These are phyloP conservation scores for Donacobius atricapilla DNA, from an alignment of 2,113 vertebrate species.

Conservation along the genomic window DNA sequence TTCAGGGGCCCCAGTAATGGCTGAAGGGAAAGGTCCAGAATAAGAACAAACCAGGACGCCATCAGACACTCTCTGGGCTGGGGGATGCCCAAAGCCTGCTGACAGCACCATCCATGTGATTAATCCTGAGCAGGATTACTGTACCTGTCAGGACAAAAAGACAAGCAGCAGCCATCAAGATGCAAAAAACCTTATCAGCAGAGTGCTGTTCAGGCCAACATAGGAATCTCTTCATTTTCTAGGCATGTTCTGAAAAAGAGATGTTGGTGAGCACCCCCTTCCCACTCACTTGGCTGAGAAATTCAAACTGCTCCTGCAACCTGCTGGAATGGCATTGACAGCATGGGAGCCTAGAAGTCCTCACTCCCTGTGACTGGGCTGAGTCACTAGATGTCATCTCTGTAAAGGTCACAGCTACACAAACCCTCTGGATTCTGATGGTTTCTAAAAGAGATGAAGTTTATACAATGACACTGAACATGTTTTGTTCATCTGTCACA, in stretches of 20 bases:
- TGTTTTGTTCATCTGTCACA: neutral
- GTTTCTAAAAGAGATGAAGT: neutral
- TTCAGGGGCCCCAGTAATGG: neutral
- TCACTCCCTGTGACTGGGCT: accelerated
- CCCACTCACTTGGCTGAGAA: neutral
- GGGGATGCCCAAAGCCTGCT: neutral
- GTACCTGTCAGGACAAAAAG: slow-evolving; percentile 30
- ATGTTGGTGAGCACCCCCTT: neutral
- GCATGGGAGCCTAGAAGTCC: neutral
- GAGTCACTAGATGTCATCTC: neutral
- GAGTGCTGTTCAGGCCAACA: neutral
- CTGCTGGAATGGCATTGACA: neutral
- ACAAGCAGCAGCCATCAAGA: neutral
- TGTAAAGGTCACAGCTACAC: neutral
- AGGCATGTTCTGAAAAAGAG: slow-evolving; percentile 7
- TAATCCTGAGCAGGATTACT: neutral
- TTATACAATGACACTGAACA: neutral
- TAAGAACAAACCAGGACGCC: neutral
- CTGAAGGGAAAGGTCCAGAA: neutral
- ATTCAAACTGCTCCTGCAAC: neutral
- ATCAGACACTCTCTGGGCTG: neutral
- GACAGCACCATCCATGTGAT: neutral
- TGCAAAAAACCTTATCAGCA: neutral
- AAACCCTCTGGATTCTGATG: neutral
- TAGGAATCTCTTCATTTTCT: slow-evolving; percentile 8